Conservation (phyloP, 2,888 invertebrate genomes). For the Colostygia pectinataria region DNA sequence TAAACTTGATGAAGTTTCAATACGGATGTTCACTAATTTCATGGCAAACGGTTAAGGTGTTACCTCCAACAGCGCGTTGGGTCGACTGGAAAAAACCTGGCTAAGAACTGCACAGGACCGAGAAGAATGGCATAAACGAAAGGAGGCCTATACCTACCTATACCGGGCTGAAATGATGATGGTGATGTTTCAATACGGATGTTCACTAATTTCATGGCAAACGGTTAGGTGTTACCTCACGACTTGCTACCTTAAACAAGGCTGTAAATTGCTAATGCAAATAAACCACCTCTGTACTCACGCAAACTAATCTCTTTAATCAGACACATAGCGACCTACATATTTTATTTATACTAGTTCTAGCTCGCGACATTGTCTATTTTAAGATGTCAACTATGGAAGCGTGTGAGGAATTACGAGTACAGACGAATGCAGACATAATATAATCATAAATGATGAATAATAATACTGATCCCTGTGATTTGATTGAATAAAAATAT, state of each 20-base stretch:
- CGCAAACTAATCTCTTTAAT: slow-evolving; percentile 41
- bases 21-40: slow-evolving; percentile 30
- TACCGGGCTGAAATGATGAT: no score
- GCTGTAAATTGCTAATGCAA: slow-evolving; percentile 46
- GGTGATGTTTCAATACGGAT: slow-evolving; percentile 24
- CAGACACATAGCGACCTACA: slow-evolving; percentile 29
- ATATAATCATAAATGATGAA: no score
- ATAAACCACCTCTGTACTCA: slow-evolving; percentile 37
- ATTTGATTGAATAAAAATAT: not conserved
- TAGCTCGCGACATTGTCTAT: slow-evolving; percentile 1
- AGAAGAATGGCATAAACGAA: no score
- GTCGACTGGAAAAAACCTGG: no score
- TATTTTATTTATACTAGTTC: slow-evolving; percentile 11
- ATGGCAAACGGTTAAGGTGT: slow-evolving; percentile 27
- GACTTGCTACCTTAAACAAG: slow-evolving; percentile 40
- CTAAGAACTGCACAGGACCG: no score
- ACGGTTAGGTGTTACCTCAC: slow-evolving; percentile 31
- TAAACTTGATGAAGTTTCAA: slow-evolving; percentile 27
- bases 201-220: slow-evolving; percentile 27
- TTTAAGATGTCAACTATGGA: not conserved
- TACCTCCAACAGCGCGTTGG: no score
- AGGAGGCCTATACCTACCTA: no score
- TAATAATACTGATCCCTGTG: no score
- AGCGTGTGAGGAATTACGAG: no score
- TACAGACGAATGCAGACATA: no score